Conservation (phyloP, 2,888 invertebrate genomes). For the Tromatobia lineatoria region DNA sequence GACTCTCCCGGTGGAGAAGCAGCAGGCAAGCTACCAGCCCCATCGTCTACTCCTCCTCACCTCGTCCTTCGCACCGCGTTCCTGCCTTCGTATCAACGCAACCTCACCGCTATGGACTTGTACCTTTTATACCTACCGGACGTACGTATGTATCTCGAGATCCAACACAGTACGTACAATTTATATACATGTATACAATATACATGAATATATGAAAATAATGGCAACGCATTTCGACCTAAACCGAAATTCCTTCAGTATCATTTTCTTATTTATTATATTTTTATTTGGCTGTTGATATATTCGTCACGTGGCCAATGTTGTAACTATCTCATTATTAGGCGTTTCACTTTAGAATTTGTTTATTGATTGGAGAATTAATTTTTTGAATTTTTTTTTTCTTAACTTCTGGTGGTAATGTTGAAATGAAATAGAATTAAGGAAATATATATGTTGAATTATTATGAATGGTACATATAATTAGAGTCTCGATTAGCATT, state of each 20-base stretch:
- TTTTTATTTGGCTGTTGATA: not conserved
- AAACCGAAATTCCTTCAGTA: constrained; percentile 29
- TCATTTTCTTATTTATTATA: constrained; percentile 3
- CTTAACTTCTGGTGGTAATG: too few species aligned
- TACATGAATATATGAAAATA: not conserved
- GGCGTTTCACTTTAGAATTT: too few species aligned
- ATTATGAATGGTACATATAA: too few species aligned
- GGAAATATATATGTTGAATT: too few species aligned
- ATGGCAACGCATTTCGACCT: constrained; percentile 18
- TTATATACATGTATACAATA: constrained; percentile 15
- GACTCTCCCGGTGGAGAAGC: constrained; percentile 65
- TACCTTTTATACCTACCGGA: constrained; percentile 49
- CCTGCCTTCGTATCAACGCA: constrained; percentile 24
- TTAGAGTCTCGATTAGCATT: too few species aligned
- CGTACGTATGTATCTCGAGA: constrained; percentile 24
- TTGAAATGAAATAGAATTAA: too few species aligned
- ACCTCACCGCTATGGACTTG: constrained; percentile 46
- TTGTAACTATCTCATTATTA: too few species aligned
- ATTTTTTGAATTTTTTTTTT: too few species aligned
- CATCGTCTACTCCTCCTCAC: constrained; percentile 69
- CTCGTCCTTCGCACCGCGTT: constrained; percentile 65
- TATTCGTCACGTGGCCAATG: too few species aligned
- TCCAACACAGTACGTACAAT: constrained; percentile 20
- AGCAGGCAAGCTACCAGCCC: constrained; percentile 74
- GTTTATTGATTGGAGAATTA: too few species aligned